These are phyloP conservation scores for Prostheceraeus crozeri DNA, from an alignment of 2,888 invertebrate species.

Conservation along the genomic window DNA sequence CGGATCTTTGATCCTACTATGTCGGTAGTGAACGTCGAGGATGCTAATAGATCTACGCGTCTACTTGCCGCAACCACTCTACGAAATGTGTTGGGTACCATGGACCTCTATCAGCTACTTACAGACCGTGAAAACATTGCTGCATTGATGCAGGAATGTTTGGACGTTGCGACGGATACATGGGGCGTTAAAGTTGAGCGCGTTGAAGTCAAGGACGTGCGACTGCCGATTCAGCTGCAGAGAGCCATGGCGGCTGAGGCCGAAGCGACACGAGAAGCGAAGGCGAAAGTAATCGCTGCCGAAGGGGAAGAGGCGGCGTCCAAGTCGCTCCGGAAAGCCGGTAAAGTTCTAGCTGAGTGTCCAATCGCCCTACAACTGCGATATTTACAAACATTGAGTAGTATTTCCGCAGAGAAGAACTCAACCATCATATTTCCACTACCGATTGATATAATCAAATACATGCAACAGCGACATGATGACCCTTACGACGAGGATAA, in stretches of 20 bases:
- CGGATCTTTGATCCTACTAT: conserved; percentile 41
- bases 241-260: conserved; percentile 56
- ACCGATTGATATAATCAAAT: conserved; percentile 49
- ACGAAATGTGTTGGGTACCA: conserved; percentile 44
- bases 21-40: conserved; percentile 42
- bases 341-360: conserved; percentile 72
- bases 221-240: conserved; percentile 51
- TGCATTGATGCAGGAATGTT: too few species aligned
- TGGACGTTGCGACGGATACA: too few species aligned
- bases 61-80: conserved; percentile 42
- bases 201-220: too few species aligned
- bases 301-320: conserved; percentile 63
- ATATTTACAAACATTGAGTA: conserved; percentile 52
- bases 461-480: too few species aligned
- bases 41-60: conserved; percentile 41
- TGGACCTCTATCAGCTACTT: conserved; percentile 46
- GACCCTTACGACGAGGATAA: too few species aligned
- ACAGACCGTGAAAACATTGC: conserved; percentile 47
- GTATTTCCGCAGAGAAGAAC: conserved; percentile 53
- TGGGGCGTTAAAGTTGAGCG: too few species aligned
- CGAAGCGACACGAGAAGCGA: conserved; percentile 51
- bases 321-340: conserved; percentile 73
- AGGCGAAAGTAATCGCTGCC: conserved; percentile 59
- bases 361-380: conserved; percentile 70
- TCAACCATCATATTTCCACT: conserved; percentile 54